Evolutionary conservation across 2,113 vertebrate species (phyloP).

Genomic region (Amia ocellicauda): DNA sequence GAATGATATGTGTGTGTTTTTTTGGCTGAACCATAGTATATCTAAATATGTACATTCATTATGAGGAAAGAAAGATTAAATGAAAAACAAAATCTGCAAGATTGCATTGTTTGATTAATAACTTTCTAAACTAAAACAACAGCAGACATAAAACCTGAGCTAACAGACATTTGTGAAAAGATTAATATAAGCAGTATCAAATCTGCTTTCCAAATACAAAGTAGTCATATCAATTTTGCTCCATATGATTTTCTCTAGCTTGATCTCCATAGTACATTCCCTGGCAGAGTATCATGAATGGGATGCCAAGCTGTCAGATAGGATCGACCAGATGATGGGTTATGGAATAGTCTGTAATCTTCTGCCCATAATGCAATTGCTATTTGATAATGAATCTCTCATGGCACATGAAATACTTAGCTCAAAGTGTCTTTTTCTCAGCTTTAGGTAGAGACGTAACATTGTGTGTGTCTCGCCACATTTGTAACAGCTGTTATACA

Average conservation of each 20-base stretch:
- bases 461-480: not conserved
- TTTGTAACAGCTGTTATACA: conserved; percentile 30
- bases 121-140: too few species aligned
- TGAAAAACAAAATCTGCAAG: not conserved
- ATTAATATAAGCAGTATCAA: not conserved
- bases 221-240: not conserved
- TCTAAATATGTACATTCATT: not conserved
- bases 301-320: conserved; percentile 33
- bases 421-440: conserved; percentile 28
- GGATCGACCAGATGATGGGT: conserved; percentile 29
- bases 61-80: not conserved
- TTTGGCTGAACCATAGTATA: too few species aligned
- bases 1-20: too few species aligned
- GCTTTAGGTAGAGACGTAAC: conserved; percentile 12
- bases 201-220: too few species aligned
- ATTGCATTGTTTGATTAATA: not conserved
- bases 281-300: conserved; percentile 8
- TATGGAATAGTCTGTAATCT: conserved; percentile 44
- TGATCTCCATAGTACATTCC: conserved; percentile 16
- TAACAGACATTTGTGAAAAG: not conserved
- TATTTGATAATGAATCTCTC: conserved; percentile 57
- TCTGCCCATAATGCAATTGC: conserved; percentile 37
- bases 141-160: too few species aligned
- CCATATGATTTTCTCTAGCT: not conserved
- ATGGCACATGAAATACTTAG: conserved; percentile 27